Conservation (phyloP, 2,113 vertebrate species). For the Blennius ocellaris region DNA sequence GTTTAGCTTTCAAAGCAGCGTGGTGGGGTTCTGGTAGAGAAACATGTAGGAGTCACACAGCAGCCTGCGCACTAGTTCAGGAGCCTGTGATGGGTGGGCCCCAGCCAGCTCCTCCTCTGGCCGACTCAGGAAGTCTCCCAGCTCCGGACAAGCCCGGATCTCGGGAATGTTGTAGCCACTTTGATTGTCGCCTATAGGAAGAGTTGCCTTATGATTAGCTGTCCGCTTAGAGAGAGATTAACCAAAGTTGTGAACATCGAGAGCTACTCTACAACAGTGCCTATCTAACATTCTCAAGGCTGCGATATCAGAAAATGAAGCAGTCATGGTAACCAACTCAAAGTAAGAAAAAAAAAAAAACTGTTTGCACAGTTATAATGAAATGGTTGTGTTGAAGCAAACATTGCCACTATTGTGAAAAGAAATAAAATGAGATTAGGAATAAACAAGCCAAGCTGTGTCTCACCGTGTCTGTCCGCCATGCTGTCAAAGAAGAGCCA, state of each 20-base stretch:
- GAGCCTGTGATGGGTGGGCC: constrained; percentile 64
- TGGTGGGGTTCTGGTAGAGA: constrained; percentile 78
- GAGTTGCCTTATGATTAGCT: constrained; percentile 47
- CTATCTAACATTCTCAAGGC: constrained; percentile 45
- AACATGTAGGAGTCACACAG: constrained; percentile 86
- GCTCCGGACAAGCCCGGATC: constrained; percentile 81
- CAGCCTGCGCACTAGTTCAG: constrained; percentile 78
- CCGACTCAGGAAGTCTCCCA: constrained; percentile 82
- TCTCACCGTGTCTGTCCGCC: constrained; percentile 84
- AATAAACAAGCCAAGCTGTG: neutral
- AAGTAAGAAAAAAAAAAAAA: neutral
- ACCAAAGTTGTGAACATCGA: neutral
- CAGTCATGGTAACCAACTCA: constrained; percentile 16
- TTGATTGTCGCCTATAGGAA: constrained; percentile 76
- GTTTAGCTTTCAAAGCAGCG: constrained; percentile 37
- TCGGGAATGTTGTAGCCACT: constrained; percentile 82
- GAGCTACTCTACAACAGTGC: neutral
- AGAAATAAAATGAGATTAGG: too few relatives aligned
- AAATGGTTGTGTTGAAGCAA: too few relatives aligned
- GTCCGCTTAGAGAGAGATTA: constrained; percentile 54
- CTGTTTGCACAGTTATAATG: too few relatives aligned
- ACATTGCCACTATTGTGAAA: too few relatives aligned
- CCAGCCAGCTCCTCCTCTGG: constrained; percentile 72
- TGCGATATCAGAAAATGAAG: constrained; percentile 37
- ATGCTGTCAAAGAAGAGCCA: constrained; percentile 90